A percentile compares a stretch with the other conserved stretches of the same genome.
Conservation (phyloP, 2,888 invertebrate genomes). For the Acanthopleura granulata region DNA sequence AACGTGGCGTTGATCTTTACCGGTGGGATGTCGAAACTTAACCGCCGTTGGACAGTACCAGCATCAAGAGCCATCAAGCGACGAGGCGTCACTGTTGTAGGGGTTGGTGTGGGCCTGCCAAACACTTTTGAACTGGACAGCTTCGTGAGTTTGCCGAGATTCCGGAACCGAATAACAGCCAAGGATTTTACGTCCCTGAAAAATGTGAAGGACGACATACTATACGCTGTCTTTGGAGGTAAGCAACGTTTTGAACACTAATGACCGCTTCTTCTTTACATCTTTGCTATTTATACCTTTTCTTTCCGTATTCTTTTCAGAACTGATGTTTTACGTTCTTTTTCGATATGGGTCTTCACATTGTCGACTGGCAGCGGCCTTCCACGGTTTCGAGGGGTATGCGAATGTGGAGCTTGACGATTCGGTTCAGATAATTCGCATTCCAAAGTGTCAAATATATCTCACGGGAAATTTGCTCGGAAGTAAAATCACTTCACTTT, state of each 20-base stretch:
- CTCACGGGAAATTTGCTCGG: too few relatives aligned
- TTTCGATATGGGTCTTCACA: too few relatives aligned
- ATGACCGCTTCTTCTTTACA: too few relatives aligned
- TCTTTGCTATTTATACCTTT: too few relatives aligned
- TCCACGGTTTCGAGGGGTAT: too few relatives aligned
- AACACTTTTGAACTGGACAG: conserved; percentile 2
- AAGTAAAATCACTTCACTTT: too few relatives aligned
- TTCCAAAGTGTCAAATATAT: too few relatives aligned
- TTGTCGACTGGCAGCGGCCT: too few relatives aligned
- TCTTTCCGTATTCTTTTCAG: too few relatives aligned
- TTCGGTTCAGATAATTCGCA: too few relatives aligned
- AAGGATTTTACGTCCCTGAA: not conserved
- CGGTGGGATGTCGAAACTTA: not conserved
- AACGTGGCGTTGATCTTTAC: not conserved
- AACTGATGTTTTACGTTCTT: too few relatives aligned
- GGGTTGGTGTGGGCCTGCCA: not conserved
- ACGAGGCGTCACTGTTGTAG: not conserved
- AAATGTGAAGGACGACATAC: not conserved
- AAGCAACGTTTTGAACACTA: not conserved
- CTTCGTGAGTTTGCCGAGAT: not conserved
- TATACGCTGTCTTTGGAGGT: not conserved
- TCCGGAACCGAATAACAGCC: not conserved
- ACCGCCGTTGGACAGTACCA: not conserved
- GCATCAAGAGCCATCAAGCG: not conserved
- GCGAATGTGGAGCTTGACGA: too few relatives aligned